A percentile compares a stretch with the other conserved stretches of the same genome.
Conservation (phyloP, 1,140 invertebrate genomes). For the Leptoteleia sp. region DNA sequence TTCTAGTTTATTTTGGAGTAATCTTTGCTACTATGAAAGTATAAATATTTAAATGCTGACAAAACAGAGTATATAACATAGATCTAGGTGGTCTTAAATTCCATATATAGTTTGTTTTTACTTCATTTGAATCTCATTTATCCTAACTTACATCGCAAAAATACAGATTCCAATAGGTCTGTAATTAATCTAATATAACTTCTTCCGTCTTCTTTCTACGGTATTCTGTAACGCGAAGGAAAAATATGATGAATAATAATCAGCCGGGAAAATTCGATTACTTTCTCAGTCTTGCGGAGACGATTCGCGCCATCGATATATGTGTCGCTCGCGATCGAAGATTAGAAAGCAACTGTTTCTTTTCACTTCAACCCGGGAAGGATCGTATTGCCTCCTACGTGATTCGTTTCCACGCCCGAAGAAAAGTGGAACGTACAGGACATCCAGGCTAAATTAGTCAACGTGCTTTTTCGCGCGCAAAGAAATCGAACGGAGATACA, state of each 20-base stretch:
- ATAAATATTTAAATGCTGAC: no score
- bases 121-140: no score
- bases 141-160: no score
- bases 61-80: no score
- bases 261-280: constrained; percentile 39
- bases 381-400: constrained; percentile 70
- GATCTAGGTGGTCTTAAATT: no score
- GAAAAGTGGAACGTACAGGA: constrained; percentile 71
- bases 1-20: no score
- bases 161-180: no score
- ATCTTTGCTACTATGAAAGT: no score
- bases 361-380: constrained; percentile 66
- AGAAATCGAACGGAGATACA: constrained; percentile 10
- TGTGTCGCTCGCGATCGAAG: constrained; percentile 54
- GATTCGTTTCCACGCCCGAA: constrained; percentile 62
- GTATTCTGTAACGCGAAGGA: not conserved
- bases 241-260: constrained; percentile 36
- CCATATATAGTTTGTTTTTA: no score
- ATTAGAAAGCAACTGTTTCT: constrained; percentile 74
- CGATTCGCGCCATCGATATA: constrained; percentile 52
- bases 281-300: constrained; percentile 49
- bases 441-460: constrained; percentile 18
- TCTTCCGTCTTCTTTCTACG: not conserved
- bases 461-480: constrained; percentile 6
- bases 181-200: no score